Evolutionary conservation across 2,888 invertebrate species (phyloP), one percentile per base, ranked within the genome.

Genomic region (Caenorhabditis uteleia): DNA sequence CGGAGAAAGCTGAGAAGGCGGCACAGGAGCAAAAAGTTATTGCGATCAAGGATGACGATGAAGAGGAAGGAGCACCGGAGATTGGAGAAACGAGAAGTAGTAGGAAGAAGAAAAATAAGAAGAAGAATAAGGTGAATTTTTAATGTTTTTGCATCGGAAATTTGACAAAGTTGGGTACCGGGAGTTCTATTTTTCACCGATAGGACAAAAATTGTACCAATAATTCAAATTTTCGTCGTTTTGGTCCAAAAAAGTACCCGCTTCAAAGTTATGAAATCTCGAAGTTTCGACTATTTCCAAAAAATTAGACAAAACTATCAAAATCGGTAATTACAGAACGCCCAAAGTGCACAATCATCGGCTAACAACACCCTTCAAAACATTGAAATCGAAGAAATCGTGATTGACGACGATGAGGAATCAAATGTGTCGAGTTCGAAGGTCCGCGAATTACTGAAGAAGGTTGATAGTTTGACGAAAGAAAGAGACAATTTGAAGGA

Each of bases 401-500:
- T 51, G 4, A 16, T 47, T 2, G 51, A 53, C 16, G 51, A 59
- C 16, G 51, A 46, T 16, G 58, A 58, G 31, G 39, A 33, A 25
- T 16, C 21, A 25, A 20, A n/a, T 27, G 27, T 7, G 29, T 14
- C 39, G n/a, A 45, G 40, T n/a, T 16, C 31, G 4, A n/a, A 45
- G 26, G 10, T 57, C 1, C 7, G 4, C 3, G 47, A 46, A 14
- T 42, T 51, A 18, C 26, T 44, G 27, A 43, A 47, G 40, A 47
- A 26, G 10, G 50, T 73, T 21, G 40, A 58, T 26, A 46, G 49
- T 20, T 38, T 73, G 44, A 39, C 45, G 18, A 47, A 34, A 2
- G 74, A 74, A 40, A 68, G 58, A 26, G 50, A 39, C 7, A 43
- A 34, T 21, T 46, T 74, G 38, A 66, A 66, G 38, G 60, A 54